phyloP scores from a whole-genome alignment of 2,888 invertebrate genomes.

The Drosophila formosana region DNA sequence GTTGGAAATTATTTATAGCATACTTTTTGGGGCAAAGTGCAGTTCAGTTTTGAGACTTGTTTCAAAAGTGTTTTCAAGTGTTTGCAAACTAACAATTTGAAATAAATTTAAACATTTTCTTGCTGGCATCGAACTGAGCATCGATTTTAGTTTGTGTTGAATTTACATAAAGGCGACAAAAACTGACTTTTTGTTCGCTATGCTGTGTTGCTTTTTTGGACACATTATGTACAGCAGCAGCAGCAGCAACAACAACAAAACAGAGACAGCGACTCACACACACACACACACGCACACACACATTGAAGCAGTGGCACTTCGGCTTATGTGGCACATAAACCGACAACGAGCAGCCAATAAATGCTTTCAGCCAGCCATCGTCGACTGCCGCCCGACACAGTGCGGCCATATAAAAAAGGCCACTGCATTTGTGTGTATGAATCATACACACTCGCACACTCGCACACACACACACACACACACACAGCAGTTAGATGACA shows the following conservation, averaged over 20 bases:
- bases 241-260: conserved; percentile 19
- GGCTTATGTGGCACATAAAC: conserved; percentile 81
- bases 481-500: conserved; percentile 52
- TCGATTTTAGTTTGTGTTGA: conserved; percentile 64
- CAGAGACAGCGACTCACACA: conserved; percentile 13
- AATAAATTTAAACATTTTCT: background rate
- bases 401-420: conserved; percentile 67
- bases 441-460: conserved; percentile 50
- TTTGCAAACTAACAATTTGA: background rate
- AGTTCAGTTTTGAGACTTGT: background rate
- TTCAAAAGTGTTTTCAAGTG: background rate
- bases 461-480: conserved; percentile 22
- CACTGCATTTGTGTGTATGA: conserved; percentile 73
- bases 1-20: conserved; percentile 12
- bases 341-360: conserved; percentile 81
- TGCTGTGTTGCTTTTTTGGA: conserved; percentile 28
- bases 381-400: conserved; percentile 66
- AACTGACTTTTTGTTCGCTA: conserved; percentile 35
- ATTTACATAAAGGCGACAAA: conserved; percentile 47
- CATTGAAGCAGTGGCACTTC: conserved; percentile 58
- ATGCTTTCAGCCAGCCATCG: conserved; percentile 72
- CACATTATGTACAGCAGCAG: conserved; percentile 64
- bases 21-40: conserved; percentile 20
- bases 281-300: conserved; percentile 33
- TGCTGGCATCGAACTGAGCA: conserved; percentile 21